These are phyloP conservation scores for Chaetops frenatus DNA, from an alignment of 2,113 vertebrate species.

Conservation along the genomic window DNA sequence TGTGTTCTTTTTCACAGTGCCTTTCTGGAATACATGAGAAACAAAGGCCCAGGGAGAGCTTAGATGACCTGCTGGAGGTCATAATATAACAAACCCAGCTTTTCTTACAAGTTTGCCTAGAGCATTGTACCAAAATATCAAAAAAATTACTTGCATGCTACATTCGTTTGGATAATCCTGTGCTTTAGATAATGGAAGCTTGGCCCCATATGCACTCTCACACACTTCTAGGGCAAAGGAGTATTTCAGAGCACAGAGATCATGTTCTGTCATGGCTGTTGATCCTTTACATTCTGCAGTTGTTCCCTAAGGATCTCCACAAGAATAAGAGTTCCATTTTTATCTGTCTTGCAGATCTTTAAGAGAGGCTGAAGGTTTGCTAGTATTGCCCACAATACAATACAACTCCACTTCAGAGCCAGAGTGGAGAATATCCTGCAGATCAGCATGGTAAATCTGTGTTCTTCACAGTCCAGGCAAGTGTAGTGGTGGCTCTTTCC, in stretches of 20 bases:
- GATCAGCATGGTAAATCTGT: background rate
- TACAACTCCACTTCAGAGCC: background rate
- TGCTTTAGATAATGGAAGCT: background rate
- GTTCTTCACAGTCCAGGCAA: background rate
- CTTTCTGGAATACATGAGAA: background rate
- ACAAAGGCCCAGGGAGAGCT: background rate
- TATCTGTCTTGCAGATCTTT: background rate
- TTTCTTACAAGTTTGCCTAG: background rate
- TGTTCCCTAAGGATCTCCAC: background rate
- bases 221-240: background rate
- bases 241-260: background rate
- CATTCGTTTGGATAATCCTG: background rate
- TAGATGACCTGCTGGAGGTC: background rate
- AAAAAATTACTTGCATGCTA: background rate
- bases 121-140: background rate
- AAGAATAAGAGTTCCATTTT: background rate
- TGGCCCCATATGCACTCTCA: background rate
- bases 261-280: background rate
- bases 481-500: background rate
- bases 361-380: background rate
- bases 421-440: background rate
- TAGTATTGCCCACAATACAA: background rate
- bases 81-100: background rate
- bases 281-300: background rate
- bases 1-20: fast-evolving